phyloP scores from a whole-genome alignment of 2,113 vertebrate genomes.

The Machaerirhynchus nigripectus region DNA sequence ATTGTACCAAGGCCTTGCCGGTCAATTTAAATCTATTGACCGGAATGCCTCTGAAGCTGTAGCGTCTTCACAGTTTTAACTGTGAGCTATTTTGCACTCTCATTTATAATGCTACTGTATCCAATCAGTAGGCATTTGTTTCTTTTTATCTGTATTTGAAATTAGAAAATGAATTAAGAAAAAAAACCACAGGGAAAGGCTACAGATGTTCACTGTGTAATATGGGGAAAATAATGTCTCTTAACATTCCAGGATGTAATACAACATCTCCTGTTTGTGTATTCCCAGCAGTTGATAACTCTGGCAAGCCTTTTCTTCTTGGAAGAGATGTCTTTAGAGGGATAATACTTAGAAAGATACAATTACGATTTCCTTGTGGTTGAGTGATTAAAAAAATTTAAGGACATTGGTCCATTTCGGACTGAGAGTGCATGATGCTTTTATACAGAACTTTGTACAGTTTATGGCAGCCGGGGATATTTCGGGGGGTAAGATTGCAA shows the following conservation, averaged over 20 bases:
- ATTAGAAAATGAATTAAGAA: fast-evolving
- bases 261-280: background rate
- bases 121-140: background rate
- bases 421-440: background rate
- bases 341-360: background rate
- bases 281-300: background rate
- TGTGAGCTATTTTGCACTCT: background rate
- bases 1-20: background rate
- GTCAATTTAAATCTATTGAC: background rate
- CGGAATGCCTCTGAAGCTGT: background rate
- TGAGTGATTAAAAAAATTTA: background rate
- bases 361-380: background rate
- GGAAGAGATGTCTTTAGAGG: background rate
- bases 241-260: background rate
- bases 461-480: background rate
- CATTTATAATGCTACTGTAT: background rate
- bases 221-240: background rate
- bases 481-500: background rate
- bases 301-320: background rate
- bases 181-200: background rate
- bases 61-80: background rate
- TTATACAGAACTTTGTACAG: background rate
- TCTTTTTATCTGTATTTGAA: background rate
- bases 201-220: background rate
- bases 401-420: background rate